Percentiles rank a stretch among this genome's conserved stretches.
Evolutionary conservation across 2,113 vertebrate genomes (phyloP).

Genomic region (Echinops telfairi): DNA sequence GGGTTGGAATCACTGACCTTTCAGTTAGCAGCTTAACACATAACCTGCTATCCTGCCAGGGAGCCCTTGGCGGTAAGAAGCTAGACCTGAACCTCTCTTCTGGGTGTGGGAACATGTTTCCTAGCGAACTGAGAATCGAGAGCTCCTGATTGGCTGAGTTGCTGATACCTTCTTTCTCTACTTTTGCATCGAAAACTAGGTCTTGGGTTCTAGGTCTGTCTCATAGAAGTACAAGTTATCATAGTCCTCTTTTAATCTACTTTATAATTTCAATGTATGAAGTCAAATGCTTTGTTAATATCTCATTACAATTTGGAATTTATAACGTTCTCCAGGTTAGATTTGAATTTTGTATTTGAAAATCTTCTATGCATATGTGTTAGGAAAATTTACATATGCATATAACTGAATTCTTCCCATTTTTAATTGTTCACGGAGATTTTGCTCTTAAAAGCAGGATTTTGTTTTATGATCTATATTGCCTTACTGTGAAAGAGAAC

Average conservation of each 20-base stretch:
- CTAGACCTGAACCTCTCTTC: not conserved
- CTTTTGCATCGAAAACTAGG: constrained; percentile 38
- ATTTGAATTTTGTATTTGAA: constrained; percentile 47
- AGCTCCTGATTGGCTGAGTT: constrained; percentile 2
- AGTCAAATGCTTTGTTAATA: not conserved
- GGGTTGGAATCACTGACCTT: too few species aligned
- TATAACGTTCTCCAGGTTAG: not conserved
- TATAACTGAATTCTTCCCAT: not conserved
- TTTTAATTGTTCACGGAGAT: constrained; percentile 33
- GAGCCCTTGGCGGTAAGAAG: not conserved
- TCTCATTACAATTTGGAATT: constrained; percentile 30
- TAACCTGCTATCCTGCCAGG: too few species aligned
- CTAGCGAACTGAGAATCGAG: not conserved
- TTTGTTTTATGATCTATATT: constrained; percentile 23
- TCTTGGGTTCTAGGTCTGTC: constrained; percentile 2
- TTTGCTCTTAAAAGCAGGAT: constrained; percentile 39
- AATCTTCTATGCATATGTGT: not conserved
- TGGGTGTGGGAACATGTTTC: not conserved
- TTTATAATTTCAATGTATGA: not conserved
- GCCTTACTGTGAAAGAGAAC: constrained; percentile 17
- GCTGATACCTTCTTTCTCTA: not conserved
- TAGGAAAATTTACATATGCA: not conserved
- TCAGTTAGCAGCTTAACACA: too few species aligned
- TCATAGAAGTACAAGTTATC: not conserved
- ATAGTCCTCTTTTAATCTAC: constrained; percentile 6